Conservation (phyloP, 1,140 invertebrate species). For the Cyclina sinensis region DNA sequence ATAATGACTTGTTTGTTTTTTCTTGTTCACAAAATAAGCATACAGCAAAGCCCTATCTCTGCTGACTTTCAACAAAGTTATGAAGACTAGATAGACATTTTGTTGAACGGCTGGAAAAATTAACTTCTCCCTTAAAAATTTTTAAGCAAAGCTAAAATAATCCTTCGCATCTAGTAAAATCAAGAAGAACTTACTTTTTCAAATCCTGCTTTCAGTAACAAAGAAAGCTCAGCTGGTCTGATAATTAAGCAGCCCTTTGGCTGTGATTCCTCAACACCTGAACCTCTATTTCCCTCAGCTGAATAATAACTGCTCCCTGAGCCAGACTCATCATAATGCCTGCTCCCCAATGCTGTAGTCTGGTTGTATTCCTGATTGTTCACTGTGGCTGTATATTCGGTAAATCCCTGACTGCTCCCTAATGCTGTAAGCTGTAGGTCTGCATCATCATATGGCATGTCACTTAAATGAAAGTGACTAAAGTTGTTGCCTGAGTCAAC, state of each 20-base stretch:
- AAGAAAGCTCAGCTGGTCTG: conserved; percentile 68
- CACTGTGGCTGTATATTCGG: background rate
- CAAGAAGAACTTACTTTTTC: conserved; percentile 73
- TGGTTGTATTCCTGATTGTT: background rate
- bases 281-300: background rate
- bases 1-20: too few species aligned
- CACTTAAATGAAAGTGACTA: background rate
- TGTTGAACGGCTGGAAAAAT: background rate
- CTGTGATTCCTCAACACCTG: background rate
- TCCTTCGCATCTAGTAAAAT: background rate
- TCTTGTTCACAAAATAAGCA: too few species aligned
- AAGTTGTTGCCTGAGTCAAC: background rate
- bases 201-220: conserved; percentile 71
- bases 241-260: background rate
- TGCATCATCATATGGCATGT: background rate
- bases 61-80: background rate
- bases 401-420: background rate
- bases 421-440: background rate
- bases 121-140: background rate
- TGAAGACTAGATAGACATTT: background rate
- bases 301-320: background rate
- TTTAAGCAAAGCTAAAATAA: background rate
- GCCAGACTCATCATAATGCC: background rate
- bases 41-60: background rate
- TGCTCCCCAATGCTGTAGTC: background rate